These are phyloP conservation scores for Marcusenius ussheri DNA, from an alignment of 2,113 vertebrate genomes.

Conservation along the genomic window DNA sequence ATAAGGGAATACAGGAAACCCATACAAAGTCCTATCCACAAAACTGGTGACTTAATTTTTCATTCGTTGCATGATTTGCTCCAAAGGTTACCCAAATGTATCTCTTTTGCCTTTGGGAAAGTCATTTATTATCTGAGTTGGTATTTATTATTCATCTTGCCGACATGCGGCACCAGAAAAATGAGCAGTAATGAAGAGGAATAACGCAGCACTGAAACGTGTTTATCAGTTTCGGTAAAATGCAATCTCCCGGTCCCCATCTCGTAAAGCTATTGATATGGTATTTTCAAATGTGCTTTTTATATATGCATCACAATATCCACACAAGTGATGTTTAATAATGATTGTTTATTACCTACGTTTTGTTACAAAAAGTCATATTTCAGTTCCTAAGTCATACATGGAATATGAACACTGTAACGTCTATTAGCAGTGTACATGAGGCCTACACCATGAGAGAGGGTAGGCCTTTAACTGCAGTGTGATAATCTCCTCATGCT, in stretches of 20 bases:
- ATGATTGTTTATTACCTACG: conserved; percentile 20
- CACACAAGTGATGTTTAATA: conserved; percentile 38
- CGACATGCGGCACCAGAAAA: background rate
- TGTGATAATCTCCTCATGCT: conserved; percentile 3
- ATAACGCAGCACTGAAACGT: background rate
- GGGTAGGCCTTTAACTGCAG: conserved; percentile 35
- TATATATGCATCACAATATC: background rate
- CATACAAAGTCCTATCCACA: background rate
- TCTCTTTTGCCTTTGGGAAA: background rate
- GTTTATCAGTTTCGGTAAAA: background rate
- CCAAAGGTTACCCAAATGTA: background rate
- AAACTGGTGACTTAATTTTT: background rate
- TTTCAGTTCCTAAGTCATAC: conserved; percentile 41
- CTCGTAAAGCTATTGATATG: background rate
- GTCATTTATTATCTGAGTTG: background rate
- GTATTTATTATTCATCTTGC: background rate
- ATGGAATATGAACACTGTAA: conserved; percentile 43
- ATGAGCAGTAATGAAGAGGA: background rate
- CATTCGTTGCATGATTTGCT: background rate
- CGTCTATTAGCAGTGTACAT: conserved; percentile 37
- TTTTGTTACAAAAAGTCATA: conserved; percentile 49
- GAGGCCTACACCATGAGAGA: conserved; percentile 31
- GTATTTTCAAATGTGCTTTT: background rate
- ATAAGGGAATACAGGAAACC: background rate
- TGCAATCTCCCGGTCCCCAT: background rate